phyloP scores from a whole-genome alignment of 2,797 vertebrate genomes.

The Alouatta caraya region DNA sequence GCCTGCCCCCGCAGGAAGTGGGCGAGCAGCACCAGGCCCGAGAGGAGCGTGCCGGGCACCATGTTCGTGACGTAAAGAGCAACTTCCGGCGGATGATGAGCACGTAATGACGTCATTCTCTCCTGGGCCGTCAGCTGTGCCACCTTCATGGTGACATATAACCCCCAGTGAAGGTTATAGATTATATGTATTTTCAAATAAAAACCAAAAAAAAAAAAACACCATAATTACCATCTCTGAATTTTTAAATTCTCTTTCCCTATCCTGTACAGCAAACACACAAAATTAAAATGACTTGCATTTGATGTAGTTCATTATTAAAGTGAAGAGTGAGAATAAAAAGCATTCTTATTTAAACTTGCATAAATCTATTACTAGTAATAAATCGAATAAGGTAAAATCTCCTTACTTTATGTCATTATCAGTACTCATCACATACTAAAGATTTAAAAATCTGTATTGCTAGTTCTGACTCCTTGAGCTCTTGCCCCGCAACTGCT shows the following conservation, averaged over 20 bases:
- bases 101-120: neutral
- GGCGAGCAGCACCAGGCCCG: neutral
- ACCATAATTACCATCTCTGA: neutral
- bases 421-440: neutral
- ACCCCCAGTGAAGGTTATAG: neutral
- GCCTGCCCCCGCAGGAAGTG: neutral
- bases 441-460: neutral
- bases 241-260: neutral
- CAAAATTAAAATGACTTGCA: neutral
- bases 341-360: neutral
- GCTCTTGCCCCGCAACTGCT: neutral
- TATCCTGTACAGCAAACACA: neutral
- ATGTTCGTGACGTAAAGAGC: neutral
- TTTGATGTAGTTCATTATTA: neutral
- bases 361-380: neutral
- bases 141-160: fast-evolving
- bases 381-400: neutral
- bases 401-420: neutral
- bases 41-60: neutral
- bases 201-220: neutral
- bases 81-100: neutral
- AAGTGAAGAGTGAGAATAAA: neutral
- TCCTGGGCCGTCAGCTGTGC: no score
- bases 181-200: neutral
- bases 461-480: neutral